A percentile compares a stretch with the other conserved stretches of the same genome.
These are phyloP conservation scores for Thaleichthys pacificus DNA, from an alignment of 2,797 vertebrate species.

Conservation along the genomic window DNA sequence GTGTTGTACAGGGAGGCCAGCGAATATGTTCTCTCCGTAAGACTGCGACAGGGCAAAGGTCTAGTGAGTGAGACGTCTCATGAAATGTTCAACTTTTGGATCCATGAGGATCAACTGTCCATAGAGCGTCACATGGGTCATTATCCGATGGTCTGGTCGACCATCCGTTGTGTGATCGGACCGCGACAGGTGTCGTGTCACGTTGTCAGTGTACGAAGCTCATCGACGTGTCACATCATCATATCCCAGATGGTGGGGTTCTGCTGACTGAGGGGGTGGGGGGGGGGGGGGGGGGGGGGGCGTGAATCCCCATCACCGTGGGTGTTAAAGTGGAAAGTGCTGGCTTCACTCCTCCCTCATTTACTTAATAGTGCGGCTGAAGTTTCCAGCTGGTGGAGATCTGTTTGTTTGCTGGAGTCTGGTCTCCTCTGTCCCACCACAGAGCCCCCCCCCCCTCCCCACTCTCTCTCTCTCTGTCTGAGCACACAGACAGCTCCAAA, in stretches of 20 bases:
- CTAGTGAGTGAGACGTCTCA: no score
- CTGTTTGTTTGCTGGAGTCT: conserved; percentile 53
- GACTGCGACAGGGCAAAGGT: no score
- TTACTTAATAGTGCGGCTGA: conserved; percentile 68
- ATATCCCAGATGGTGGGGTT: conserved; percentile 27
- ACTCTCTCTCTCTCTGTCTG: not conserved
- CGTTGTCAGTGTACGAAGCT: conserved; percentile 8
- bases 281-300: not conserved
- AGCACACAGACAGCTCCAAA: conserved; percentile 15
- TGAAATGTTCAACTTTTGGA: no score
- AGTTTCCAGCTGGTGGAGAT: conserved; percentile 70
- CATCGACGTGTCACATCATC: not conserved
- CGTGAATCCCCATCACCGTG: conserved; percentile 35
- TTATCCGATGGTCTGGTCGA: not conserved
- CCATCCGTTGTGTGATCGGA: conserved; percentile 7
- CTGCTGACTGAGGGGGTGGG: conserved; percentile 18
- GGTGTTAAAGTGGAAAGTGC: conserved; percentile 57
- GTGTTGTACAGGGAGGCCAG: no score
- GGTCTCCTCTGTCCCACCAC: conserved; percentile 41
- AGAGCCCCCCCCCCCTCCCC: not conserved
- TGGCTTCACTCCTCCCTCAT: conserved; percentile 64
- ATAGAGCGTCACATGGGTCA: not conserved
- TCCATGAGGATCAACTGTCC: not conserved
- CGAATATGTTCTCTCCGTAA: not conserved
- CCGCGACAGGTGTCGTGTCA: conserved; percentile 4